Evolutionary conservation across 2,797 vertebrate species (phyloP), one percentile per base, ranked within the genome.

Genomic region (Trichosurus vulpecula): DNA sequence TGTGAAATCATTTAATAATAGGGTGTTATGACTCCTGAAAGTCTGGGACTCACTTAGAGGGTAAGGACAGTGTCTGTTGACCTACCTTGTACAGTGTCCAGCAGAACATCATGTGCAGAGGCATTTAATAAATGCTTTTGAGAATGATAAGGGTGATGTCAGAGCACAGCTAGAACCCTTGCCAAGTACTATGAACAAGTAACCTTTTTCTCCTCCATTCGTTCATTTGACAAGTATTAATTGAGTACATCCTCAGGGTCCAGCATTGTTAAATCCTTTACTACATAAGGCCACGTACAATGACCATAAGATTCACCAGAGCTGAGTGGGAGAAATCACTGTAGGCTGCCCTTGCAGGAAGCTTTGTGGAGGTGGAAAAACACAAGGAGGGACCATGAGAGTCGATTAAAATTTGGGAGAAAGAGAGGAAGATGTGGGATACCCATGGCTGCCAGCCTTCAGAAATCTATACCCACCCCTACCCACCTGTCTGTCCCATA

Each of bases 1-100:
- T 90, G 90, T 81, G 90, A 96, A 98, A 58, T 35, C 54, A 90
- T 56, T 54, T 56, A 91, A 54, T 95, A 93, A 91, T 51, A 97
- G 81, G 87, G 58, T 29, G 52, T 29, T 93, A 91, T 31, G 58
- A 13, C 93, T 96, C 94, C 95, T 87, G 56, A 66, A 93, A 94
- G 61, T 94, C 51, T 14, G 51, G 93, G 19, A 92, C 58, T 90
- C 2, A 0, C 56, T 56, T 54, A 91, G 91, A 94, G 93, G 53
- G 90, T 90, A 56, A 55, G 74, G 74, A 51, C 31, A 22, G 30
- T 51, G 51, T 81, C 74, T 81, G 16, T 74, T 74, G 74, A 47
- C 74, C 74, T 81, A 25, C 19, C 74, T 81, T 47, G 41, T 81
- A 81, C n/a, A 47, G 74, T 25, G n/a, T 81, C 55, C 91, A 92